phyloP scores from a whole-genome alignment of 2,113 vertebrate genomes.

The Myxocyprinus asiaticus region DNA sequence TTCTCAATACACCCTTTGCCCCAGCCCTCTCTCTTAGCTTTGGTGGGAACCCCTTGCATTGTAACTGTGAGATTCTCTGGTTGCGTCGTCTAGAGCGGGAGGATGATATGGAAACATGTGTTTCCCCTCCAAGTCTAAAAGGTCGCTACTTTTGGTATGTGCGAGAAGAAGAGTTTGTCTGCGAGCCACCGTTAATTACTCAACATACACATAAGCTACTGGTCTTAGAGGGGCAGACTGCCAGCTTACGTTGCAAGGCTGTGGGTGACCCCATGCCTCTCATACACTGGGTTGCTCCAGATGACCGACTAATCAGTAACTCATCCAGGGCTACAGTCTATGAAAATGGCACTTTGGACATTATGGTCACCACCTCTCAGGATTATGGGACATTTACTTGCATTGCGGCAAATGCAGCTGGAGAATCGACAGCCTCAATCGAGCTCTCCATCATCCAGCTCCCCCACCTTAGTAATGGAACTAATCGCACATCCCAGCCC shows the following conservation, averaged over 20 bases:
- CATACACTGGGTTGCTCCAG: slow-evolving; percentile 92
- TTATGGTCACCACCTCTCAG: slow-evolving; percentile 89
- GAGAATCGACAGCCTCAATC: slow-evolving; percentile 85
- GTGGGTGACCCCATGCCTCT: slow-evolving; percentile 87
- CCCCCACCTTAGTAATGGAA: slow-evolving; percentile 87
- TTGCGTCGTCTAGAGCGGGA: slow-evolving; percentile 85
- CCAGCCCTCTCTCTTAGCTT: slow-evolving; percentile 87
- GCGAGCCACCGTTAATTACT: slow-evolving; percentile 89
- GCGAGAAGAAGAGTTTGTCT: slow-evolving; percentile 87
- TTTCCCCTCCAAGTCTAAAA: slow-evolving; percentile 87
- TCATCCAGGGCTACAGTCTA: slow-evolving; percentile 83
- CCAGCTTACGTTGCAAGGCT: slow-evolving; percentile 87
- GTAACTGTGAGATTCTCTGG: slow-evolving; percentile 94
- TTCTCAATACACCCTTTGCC: slow-evolving; percentile 78
- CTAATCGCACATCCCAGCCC: slow-evolving; percentile 74
- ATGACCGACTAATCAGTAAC: slow-evolving; percentile 86
- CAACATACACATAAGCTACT: slow-evolving; percentile 90
- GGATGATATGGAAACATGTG: slow-evolving; percentile 91
- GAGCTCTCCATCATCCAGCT: slow-evolving; percentile 91
- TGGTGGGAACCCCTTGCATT: slow-evolving; percentile 91
- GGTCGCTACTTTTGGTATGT: slow-evolving; percentile 93
- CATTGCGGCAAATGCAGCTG: slow-evolving; percentile 90
- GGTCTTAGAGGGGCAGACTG: slow-evolving; percentile 89
- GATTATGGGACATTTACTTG: slow-evolving; percentile 93
- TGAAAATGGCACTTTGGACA: slow-evolving; percentile 89